Base-by-base conservation (phyloP, 2,888 invertebrate species). In the Agonopterix arenella region DNA sequence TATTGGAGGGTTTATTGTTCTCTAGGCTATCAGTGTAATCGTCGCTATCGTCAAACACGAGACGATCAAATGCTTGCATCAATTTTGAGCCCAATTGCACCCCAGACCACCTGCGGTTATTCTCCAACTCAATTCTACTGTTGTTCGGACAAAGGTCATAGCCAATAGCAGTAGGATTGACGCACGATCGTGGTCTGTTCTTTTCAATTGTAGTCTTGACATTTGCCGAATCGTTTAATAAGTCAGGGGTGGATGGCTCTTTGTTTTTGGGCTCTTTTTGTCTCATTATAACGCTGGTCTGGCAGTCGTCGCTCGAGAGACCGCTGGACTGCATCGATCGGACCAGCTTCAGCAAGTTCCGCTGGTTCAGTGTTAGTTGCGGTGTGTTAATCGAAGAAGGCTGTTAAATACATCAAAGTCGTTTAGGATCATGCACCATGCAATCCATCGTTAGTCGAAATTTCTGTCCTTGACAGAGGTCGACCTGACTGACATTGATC, bases 11-110 rank as follows among this genome's bases (percentile, higher is more conserved):
- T 64, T 83, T 86, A 66, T 90, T 89, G 72, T 91, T 92, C 77
- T 93, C 94, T 60, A 94, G 84, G 76, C 94, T 94, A 79, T 95
- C 94, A 8, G 93, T 92, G 70, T 94, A 94, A 74, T 93, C 93
- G 61, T 92, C 93, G 55, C 93, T 93, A 66, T 93, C 93, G 55
- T 90, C 91, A 53, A 91, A 90, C 49, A 90, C 90, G 36, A 94
- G 81, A 64, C 93, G 90, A 70, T 94, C 94, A 62, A 94, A 93
- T 2, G 93, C 93, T 65, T 93, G 93, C 77, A 93, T 93, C 61
- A 94, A 82, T 65, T 93, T 93, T 0, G 93, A 92, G 47, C 93
- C 92, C 57, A 93, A 79, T 55, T 93, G 93, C 42, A 93, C 92
- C 40, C 93, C 93, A 44, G 94, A 94, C 93, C 95, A 95, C 60